Evolutionary conservation across 2,113 vertebrate species (phyloP), one percentile per base, ranked within the genome.

Genomic region (Tetrax tetrax): DNA sequence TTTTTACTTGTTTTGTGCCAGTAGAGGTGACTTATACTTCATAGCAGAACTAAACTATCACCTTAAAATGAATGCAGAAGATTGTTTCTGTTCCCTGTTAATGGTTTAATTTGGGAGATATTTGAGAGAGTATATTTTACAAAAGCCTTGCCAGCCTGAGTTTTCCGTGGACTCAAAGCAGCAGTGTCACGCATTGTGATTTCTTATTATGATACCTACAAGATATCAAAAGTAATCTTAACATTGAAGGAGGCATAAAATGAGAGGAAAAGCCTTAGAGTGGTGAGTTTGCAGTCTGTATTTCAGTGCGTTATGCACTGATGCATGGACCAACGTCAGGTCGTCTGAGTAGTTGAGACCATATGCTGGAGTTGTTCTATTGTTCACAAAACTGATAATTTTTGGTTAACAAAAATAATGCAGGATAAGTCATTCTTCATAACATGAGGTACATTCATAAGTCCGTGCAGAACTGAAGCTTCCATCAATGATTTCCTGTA

Each of bases 311-410:
- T 50, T 75, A 10, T 1, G 1, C 60, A 31, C 45, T 54, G 61
- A 45, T 50, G 11, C 12, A 7, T 16, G 21, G 33, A 38, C 37
- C 25, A 61, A 2, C 53, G 19, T 38, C 45, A 47, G 10, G 14
- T 38, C 21, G 54, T 41, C 7, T 7, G 31, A 56, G 21, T 6
- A 41, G 33, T 2, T 89, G 61, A 75, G 19, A 25, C 33, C 12
- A 20, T 14, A 12, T 0, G 3, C 3, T 59, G n/a, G 31, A 57
- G 14, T 47, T 82, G 23, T 48, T 72, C 37, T 50, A 17, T 0
- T 21, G 33, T 47, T 84, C 23, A 7, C 12, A 57, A 81, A 81
- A 60, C 48, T 6, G 2, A 37, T 51, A 71, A 57, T 28, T 74
- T 78, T 56, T 89, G 54, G 45, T 60, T 54, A 43, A 43, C 78